A percentile compares a stretch with the other conserved stretches of the same genome.
Evolutionary conservation across 2,888 invertebrate species (phyloP).

Genomic region (Rhyacophila evoluta): DNA sequence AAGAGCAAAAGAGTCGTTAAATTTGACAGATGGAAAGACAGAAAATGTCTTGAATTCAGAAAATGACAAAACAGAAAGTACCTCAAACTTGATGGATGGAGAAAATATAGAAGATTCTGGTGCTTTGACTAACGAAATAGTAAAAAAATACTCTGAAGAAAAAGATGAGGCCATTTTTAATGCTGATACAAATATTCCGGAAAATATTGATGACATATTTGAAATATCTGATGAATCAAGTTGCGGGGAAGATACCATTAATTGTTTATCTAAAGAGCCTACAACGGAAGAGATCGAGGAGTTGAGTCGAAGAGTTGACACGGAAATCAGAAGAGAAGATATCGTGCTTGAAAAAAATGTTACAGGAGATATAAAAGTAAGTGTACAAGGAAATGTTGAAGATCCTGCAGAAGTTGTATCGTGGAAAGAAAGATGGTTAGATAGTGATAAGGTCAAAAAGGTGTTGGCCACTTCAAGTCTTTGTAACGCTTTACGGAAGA

Average conservation of each 20-base stretch:
- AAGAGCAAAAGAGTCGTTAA: not conserved
- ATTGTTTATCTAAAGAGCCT: slow-evolving; percentile 65
- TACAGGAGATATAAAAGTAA: slow-evolving; percentile 43
- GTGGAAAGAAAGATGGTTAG: slow-evolving; percentile 73
- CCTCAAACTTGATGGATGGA: too few species aligned
- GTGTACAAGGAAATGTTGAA: not conserved
- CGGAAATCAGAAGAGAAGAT: slow-evolving; percentile 62
- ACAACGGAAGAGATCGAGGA: slow-evolving; percentile 66
- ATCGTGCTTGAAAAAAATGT: slow-evolving; percentile 60
- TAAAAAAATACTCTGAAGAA: slow-evolving; percentile 15
- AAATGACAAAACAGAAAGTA: too few species aligned
- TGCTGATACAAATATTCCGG: slow-evolving; percentile 34
- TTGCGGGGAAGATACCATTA: slow-evolving; percentile 60
- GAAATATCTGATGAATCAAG: slow-evolving; percentile 61
- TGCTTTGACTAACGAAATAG: too few species aligned
- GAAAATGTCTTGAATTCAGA: too few species aligned
- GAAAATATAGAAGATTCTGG: too few species aligned
- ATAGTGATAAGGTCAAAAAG: slow-evolving; percentile 71
- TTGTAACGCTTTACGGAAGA: slow-evolving; percentile 72
- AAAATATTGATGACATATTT: slow-evolving; percentile 30
- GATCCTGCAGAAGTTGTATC: slow-evolving; percentile 60
- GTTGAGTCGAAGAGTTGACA: slow-evolving; percentile 66
- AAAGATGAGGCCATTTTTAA: slow-evolving; percentile 45
- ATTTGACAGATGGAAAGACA: not conserved
- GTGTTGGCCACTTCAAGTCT: slow-evolving; percentile 70